A percentile compares a stretch with the other conserved stretches of the same genome.
phyloP scores from a whole-genome alignment of 2,797 vertebrate genomes.

The Notolepis coatsorum region DNA sequence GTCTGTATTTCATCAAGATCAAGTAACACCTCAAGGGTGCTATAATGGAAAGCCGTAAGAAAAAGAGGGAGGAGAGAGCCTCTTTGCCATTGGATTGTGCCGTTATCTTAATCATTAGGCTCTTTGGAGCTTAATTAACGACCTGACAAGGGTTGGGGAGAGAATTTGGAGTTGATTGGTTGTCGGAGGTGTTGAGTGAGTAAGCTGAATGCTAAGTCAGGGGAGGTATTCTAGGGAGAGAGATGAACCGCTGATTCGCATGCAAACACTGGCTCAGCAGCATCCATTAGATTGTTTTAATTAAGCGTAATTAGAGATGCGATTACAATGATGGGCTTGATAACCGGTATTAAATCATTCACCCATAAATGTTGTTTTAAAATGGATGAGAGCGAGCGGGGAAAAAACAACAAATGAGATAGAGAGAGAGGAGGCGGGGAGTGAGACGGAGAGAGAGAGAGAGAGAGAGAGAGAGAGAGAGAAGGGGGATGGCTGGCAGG shows the following conservation, averaged over 20 bases:
- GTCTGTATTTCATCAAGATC: constrained; percentile 86
- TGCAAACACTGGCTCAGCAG: constrained; percentile 84
- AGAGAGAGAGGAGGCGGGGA: constrained; percentile 24
- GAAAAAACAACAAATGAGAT: constrained; percentile 17
- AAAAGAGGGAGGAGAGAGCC: constrained; percentile 74
- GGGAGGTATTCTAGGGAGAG: constrained; percentile 63
- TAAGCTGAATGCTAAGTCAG: constrained; percentile 75
- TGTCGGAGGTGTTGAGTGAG: constrained; percentile 72
- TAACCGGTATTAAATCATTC: constrained; percentile 96
- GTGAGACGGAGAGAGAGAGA: constrained; percentile 20
- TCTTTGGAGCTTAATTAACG: constrained; percentile 82
- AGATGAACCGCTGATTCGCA: constrained; percentile 76
- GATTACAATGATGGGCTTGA: constrained; percentile 97
- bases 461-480: background rate
- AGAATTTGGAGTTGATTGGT: constrained; percentile 72
- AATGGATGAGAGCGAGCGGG: constrained; percentile 75
- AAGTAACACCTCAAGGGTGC: constrained; percentile 85
- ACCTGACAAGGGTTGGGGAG: constrained; percentile 74
- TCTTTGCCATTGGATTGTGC: constrained; percentile 78
- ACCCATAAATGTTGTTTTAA: constrained; percentile 95
- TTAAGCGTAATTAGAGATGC: constrained; percentile 96
- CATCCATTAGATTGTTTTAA: constrained; percentile 96
- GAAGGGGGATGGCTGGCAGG: constrained; percentile 69
- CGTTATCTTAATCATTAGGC: constrained; percentile 84
- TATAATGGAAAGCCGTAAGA: constrained; percentile 77